phyloP scores from a whole-genome alignment of 2,113 vertebrate species.

The Alaudala cheleensis region DNA sequence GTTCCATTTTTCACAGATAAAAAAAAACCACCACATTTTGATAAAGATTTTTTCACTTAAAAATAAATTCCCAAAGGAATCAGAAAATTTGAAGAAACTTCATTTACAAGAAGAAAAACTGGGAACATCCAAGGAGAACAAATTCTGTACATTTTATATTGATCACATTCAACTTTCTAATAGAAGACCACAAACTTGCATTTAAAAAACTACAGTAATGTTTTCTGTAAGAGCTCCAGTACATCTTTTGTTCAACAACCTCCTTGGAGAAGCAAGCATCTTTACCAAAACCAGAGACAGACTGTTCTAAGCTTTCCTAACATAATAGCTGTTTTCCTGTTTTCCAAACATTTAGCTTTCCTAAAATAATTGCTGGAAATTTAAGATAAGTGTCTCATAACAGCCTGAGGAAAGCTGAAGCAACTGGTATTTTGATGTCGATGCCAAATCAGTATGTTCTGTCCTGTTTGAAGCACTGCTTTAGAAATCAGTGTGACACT shows the following conservation, averaged over 20 bases:
- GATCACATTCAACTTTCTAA: background rate
- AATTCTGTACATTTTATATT: background rate
- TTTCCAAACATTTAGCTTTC: background rate
- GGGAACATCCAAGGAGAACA: rapidly evolving
- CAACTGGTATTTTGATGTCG: background rate
- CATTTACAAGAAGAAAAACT: background rate
- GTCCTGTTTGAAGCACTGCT: background rate
- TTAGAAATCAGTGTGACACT: background rate
- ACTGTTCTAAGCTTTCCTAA: background rate
- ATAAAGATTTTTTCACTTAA: background rate
- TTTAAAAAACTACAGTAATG: background rate
- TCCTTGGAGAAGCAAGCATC: background rate
- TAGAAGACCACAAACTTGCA: background rate
- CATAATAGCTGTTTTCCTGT: background rate
- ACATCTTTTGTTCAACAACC: background rate
- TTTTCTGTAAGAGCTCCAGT: background rate
- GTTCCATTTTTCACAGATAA: background rate
- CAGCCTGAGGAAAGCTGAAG: background rate
- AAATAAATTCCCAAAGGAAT: background rate
- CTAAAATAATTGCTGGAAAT: background rate
- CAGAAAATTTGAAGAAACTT: background rate
- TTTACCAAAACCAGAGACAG: background rate
- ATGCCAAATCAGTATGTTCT: background rate
- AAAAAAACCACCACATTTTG: background rate
- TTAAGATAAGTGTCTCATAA: background rate